Percentiles rank a stretch among this genome's conserved stretches.
Evolutionary conservation across 2,888 invertebrate species (phyloP).

Genomic region (Bedellia somnulentella): DNA sequence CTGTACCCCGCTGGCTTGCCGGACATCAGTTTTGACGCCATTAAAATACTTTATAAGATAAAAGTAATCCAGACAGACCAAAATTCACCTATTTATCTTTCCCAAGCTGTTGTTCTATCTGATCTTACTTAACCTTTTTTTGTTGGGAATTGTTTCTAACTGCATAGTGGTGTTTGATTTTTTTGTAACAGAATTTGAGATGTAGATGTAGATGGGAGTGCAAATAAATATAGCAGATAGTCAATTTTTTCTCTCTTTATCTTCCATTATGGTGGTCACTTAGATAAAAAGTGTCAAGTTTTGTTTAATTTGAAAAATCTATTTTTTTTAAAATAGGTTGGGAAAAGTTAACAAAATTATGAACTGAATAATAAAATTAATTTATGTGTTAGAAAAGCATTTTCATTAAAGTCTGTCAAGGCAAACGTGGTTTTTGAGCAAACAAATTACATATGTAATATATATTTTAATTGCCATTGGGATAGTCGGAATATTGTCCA

Average conservation of each 20-base stretch:
- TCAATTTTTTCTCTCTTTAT: conserved; percentile 23
- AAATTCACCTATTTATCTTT: conserved; percentile 31
- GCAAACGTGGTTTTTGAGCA: too few species aligned
- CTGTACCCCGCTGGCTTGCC: conserved; percentile 46
- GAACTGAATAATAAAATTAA: too few species aligned
- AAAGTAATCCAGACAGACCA: conserved; percentile 51
- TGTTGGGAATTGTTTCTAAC: conserved; percentile 35
- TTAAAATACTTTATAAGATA: conserved; percentile 41
- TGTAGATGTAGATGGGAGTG: conserved; percentile 24
- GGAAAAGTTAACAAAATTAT: too few species aligned
- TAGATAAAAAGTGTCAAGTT: conserved; percentile 41
- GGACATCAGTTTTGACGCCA: conserved; percentile 56
- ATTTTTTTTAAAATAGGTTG: background rate
- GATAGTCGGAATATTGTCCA: too few species aligned
- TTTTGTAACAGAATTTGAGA: conserved; percentile 30
- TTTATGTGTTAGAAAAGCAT: too few species aligned
- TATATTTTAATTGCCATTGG: too few species aligned
- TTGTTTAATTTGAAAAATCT: conserved; percentile 9
- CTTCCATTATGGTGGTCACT: conserved; percentile 22
- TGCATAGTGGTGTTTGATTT: conserved; percentile 34
- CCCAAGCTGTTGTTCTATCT: conserved; percentile 42
- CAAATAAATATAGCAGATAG: conserved; percentile 45
- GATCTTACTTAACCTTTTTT: conserved; percentile 50
- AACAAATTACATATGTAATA: too few species aligned
- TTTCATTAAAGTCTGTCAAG: too few species aligned